Evolutionary conservation across 2,113 vertebrate genomes (phyloP).

Genomic region (Sinocyclocheilus grahami): DNA sequence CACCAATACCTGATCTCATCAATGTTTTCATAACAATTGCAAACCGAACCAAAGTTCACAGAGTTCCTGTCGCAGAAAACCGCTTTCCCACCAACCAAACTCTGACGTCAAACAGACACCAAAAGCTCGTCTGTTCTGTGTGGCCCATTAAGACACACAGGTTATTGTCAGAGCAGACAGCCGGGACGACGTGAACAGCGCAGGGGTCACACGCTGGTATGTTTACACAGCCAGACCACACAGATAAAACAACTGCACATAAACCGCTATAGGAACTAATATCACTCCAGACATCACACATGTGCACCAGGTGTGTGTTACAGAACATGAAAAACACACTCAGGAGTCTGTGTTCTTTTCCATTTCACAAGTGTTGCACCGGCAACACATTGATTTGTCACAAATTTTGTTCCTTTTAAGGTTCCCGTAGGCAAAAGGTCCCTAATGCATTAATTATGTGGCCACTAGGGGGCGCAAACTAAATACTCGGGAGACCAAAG

Average conservation of each 20-base stretch:
- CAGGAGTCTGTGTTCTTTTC: not conserved
- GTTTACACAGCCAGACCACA: slow-evolving; percentile 73
- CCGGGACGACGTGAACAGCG: slow-evolving; percentile 57
- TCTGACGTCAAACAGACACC: not conserved
- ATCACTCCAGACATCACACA: slow-evolving; percentile 60
- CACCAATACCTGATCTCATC: not conserved
- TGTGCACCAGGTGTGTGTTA: slow-evolving; percentile 70
- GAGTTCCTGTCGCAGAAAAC: not conserved
- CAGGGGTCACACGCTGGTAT: slow-evolving; percentile 62
- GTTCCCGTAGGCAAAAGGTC: not conserved
- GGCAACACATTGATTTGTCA: not conserved
- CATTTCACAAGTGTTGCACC: not conserved
- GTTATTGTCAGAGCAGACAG: slow-evolving; percentile 35
- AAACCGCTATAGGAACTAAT: slow-evolving; percentile 20
- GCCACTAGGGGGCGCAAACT: slow-evolving; percentile 64
- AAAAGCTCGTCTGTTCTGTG: slow-evolving; percentile 29
- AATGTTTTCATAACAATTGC: not conserved
- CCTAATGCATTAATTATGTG: slow-evolving; percentile 29
- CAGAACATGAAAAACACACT: slow-evolving; percentile 1
- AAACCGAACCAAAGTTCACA: not conserved
- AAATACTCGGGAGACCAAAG: not conserved
- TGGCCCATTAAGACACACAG: slow-evolving; percentile 32
- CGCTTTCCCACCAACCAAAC: not conserved
- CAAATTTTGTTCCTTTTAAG: not conserved
- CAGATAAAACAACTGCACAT: slow-evolving; percentile 66